These are phyloP conservation scores for Brachyptera putata DNA, from an alignment of 2,888 invertebrate species.

Conservation along the genomic window DNA sequence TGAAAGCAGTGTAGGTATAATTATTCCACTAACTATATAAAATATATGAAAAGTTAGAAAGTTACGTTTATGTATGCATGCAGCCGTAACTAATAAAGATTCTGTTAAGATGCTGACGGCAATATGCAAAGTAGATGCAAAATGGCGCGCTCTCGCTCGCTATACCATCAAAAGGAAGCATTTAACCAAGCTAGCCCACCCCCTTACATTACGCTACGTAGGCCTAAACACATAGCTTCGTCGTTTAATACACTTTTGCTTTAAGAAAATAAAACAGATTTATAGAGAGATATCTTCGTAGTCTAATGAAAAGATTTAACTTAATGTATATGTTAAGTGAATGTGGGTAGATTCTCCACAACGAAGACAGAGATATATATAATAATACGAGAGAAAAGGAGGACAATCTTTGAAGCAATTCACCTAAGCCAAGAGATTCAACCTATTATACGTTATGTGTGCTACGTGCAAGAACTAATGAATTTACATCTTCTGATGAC, in stretches of 20 bases:
- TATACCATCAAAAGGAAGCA: too few relatives aligned
- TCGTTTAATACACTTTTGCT: slow-evolving; percentile 9
- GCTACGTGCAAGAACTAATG: slow-evolving; percentile 17
- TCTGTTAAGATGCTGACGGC: background rate
- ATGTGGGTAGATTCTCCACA: background rate
- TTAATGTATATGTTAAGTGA: slow-evolving; percentile 7
- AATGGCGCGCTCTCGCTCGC: too few relatives aligned
- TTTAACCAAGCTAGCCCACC: too few relatives aligned
- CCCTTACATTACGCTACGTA: background rate
- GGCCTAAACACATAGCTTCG: background rate
- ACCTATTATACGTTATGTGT: slow-evolving; percentile 15
- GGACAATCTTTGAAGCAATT: slow-evolving; percentile 13
- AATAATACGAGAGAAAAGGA: background rate
- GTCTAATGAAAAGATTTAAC: slow-evolving; percentile 17
- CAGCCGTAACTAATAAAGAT: too few relatives aligned
- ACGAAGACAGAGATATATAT: background rate
- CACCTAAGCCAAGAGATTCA: slow-evolving; percentile 16
- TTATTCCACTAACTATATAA: too few relatives aligned
- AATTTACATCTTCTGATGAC: slow-evolving; percentile 21
- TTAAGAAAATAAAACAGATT: slow-evolving; percentile 14
- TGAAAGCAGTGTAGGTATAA: too few relatives aligned
- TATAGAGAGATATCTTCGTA: slow-evolving; percentile 5
- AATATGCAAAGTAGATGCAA: slow-evolving; percentile 6
- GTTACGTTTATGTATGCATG: too few relatives aligned
- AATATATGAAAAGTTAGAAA: too few relatives aligned